A percentile compares a stretch with the other conserved stretches of the same genome.
Evolutionary conservation across 1,140 invertebrate genomes (phyloP).

Genomic region (Macrosteles quadrilineatus): DNA sequence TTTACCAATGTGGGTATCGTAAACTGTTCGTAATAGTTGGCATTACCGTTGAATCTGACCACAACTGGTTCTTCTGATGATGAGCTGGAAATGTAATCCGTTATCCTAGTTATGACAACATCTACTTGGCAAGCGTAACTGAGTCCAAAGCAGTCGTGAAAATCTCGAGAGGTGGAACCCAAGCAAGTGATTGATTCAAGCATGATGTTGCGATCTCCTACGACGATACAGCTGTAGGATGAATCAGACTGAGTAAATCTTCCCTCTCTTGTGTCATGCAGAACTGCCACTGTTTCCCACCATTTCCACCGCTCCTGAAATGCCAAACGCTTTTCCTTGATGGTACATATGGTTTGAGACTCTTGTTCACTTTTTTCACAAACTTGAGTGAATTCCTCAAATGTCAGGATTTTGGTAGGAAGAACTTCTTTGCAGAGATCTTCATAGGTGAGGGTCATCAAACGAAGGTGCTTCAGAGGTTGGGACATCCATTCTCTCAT

Average conservation of each 20-base stretch:
- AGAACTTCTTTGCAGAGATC: slow-evolving; percentile 13
- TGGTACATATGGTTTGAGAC: background rate
- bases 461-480: background rate
- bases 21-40: slow-evolving; percentile 17
- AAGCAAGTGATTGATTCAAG: slow-evolving; percentile 1
- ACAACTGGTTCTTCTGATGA: background rate
- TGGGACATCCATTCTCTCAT: slow-evolving; percentile 8
- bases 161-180: background rate
- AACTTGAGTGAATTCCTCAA: slow-evolving; percentile 5
- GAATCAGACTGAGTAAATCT: background rate
- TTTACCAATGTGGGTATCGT: slow-evolving; percentile 3
- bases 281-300: slow-evolving; percentile 15
- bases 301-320: slow-evolving; percentile 15
- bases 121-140: slow-evolving; percentile 3
- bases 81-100: slow-evolving; percentile 3
- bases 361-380: background rate
- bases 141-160: slow-evolving; percentile 7
- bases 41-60: background rate
- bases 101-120: background rate
- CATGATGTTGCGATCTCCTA: slow-evolving; percentile 6
- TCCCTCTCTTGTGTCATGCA: background rate
- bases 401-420: background rate
- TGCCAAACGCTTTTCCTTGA: background rate
- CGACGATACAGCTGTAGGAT: slow-evolving; percentile 4
- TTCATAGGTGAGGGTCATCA: slow-evolving; percentile 12